Percentiles rank a stretch among this genome's conserved stretches.
phyloP scores from a whole-genome alignment of 2,113 vertebrate species.

The Ivindomyrus marchei region DNA sequence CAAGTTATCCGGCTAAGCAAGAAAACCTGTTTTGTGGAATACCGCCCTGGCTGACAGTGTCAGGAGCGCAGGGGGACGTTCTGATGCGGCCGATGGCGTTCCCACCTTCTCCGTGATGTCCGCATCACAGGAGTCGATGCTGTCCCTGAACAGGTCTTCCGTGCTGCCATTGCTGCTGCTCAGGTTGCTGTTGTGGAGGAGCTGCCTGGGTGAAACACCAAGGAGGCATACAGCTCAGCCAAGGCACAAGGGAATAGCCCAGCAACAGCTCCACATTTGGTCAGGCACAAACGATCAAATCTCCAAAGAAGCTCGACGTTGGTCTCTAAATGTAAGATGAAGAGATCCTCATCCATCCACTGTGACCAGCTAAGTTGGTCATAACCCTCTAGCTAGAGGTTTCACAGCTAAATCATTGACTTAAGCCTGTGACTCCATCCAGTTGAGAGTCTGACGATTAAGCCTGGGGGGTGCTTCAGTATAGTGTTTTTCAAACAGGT shows the following conservation, averaged over 20 bases:
- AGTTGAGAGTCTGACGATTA: neutral
- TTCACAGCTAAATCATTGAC: neutral
- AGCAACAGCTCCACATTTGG: neutral
- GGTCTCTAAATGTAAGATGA: neutral
- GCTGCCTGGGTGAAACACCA: conserved; percentile 63
- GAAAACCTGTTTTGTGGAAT: too few relatives aligned
- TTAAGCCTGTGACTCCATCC: neutral
- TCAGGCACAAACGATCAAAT: neutral
- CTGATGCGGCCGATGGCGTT: neutral
- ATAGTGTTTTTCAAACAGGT: neutral
- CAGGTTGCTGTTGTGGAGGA: conserved; percentile 91
- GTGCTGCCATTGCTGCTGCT: conserved; percentile 96
- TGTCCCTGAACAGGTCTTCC: conserved; percentile 91
- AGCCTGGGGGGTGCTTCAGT: neutral
- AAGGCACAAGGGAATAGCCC: neutral
- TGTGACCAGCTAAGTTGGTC: neutral
- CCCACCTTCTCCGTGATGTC: conserved; percentile 92
- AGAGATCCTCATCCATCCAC: conserved; percentile 8
- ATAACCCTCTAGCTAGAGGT: neutral
- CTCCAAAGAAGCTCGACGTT: neutral
- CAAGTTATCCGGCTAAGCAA: too few relatives aligned
- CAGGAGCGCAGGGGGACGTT: neutral
- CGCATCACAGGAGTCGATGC: conserved; percentile 88
- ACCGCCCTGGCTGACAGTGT: neutral
- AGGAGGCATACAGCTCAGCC: conserved; percentile 14